Evolutionary conservation across 2,888 invertebrate species (phyloP).

Genomic region (Cheiracanthium punctorium): DNA sequence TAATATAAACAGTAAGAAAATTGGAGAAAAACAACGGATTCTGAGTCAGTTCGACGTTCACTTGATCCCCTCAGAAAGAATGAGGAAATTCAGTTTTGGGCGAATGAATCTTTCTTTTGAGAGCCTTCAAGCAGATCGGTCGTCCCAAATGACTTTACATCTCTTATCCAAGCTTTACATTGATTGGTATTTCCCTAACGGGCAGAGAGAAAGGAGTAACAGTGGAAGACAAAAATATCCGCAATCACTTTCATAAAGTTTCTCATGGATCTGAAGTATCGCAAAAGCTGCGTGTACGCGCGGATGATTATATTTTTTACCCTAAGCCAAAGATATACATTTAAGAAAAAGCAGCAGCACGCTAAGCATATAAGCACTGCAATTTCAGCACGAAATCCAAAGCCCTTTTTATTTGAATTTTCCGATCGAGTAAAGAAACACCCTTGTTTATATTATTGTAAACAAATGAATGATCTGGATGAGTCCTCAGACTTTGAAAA

Average conservation of each 20-base stretch:
- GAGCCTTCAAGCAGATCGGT: not conserved
- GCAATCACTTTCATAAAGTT: conserved; percentile 3
- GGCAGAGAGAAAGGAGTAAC: conserved; percentile 10
- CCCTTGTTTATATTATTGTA: no score
- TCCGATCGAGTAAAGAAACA: no score
- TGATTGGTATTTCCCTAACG: not conserved
- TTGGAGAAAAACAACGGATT: not conserved
- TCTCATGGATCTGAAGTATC: not conserved
- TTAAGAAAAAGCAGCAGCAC: not conserved
- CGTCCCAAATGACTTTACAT: not conserved
- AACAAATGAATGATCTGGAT: no score
- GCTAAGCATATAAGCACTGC: not conserved
- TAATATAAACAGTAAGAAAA: not conserved
- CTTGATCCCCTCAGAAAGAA: not conserved
- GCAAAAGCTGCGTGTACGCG: not conserved
- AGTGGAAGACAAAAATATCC: not conserved
- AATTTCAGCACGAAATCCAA: not conserved
- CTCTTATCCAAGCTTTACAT: no score
- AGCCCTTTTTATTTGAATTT: not conserved
- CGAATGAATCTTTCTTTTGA: not conserved
- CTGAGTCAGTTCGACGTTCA: not conserved
- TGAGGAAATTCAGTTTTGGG: not conserved
- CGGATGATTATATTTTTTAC: not conserved
- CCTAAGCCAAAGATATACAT: not conserved
- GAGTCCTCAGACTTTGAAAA: no score